Evolutionary conservation across 2,888 invertebrate species (phyloP).

Genomic region (Drosophila borealis): DNA sequence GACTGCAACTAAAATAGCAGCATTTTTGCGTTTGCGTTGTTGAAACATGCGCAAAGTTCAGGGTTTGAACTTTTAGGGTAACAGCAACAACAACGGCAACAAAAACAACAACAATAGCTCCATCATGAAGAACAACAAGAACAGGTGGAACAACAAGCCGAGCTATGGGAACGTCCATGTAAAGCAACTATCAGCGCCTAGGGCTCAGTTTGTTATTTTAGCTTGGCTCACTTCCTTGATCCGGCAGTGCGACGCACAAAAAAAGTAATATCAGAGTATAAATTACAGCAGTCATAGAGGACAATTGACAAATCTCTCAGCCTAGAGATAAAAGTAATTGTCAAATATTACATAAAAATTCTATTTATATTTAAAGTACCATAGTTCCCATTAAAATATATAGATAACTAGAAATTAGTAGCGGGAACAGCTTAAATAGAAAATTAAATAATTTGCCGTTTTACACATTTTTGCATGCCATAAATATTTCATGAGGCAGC

Average conservation of each 20-base stretch:
- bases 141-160: slow-evolving; percentile 56
- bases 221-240: slow-evolving; percentile 65
- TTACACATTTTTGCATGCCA: slow-evolving; percentile 64
- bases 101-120: slow-evolving; percentile 23
- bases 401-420: slow-evolving; percentile 11
- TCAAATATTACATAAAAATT: no score
- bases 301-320: no score
- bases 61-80: slow-evolving; percentile 76
- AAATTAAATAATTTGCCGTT: slow-evolving; percentile 61
- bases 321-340: no score
- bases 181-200: slow-evolving; percentile 75
- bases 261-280: slow-evolving; percentile 57
- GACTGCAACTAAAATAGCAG: slow-evolving; percentile 80
- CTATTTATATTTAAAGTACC: no score
- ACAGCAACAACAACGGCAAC: no score
- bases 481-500: slow-evolving; percentile 76
- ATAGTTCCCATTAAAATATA: no score
- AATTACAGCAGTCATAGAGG: slow-evolving; percentile 42
- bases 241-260: slow-evolving; percentile 44
- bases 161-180: slow-evolving; percentile 56
- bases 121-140: slow-evolving; percentile 42
- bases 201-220: slow-evolving; percentile 67
- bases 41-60: slow-evolving; percentile 82
- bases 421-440: slow-evolving; percentile 16
- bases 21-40: slow-evolving; percentile 82